Evolutionary conservation across 2,113 vertebrate genomes (phyloP), one percentile per base, ranked within the genome.

Genomic region (Helogale parvula): DNA sequence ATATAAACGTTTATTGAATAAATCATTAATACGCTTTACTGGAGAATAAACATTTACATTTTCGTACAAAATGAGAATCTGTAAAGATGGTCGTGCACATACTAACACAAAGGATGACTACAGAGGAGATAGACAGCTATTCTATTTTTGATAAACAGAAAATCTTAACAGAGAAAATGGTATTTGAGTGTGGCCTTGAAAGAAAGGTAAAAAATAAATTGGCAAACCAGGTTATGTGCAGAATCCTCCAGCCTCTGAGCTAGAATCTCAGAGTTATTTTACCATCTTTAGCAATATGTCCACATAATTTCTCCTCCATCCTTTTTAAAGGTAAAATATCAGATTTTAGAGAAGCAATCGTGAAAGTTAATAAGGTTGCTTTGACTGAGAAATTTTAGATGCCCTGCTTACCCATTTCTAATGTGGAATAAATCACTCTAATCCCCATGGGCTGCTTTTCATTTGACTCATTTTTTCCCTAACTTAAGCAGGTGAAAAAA

Each of bases 281-380:
- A 90, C 25, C 50, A 29, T 69, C 27, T 71, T 95, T 82, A 97
- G 41, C 47, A 93, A 12, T 38, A 60, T 80, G 17, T 0, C 41
- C 10, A 81, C 19, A 19, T 25, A 57, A 93, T 65, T 92, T n/a
- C 85, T 94, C 68, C 35, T 90, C 19, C 38, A 12, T 17, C 57
- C 33, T 77, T 93, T 88, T 21, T 92, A 84, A 90, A 54, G 33
- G 68, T 88, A 96, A 91, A 93, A 52, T 50, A 86, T 9, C 21
- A 71, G 33, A 38, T 66, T 90, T 97, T 72, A 77, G 45, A 90
- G 25, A 96, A 86, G 63, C 6, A 83, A 87, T 94, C 72, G 82
- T 79, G 41, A n/a, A 92, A 86, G 35, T 80, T 96, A 86, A 84
- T 89, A 87, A 65, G 17, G 8, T 82, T 66, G 41, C 69, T 94